A percentile compares a stretch with the other conserved stretches of the same genome.
phyloP scores from a whole-genome alignment of 2,888 invertebrate genomes.

The Psylliodes chrysocephalus region DNA sequence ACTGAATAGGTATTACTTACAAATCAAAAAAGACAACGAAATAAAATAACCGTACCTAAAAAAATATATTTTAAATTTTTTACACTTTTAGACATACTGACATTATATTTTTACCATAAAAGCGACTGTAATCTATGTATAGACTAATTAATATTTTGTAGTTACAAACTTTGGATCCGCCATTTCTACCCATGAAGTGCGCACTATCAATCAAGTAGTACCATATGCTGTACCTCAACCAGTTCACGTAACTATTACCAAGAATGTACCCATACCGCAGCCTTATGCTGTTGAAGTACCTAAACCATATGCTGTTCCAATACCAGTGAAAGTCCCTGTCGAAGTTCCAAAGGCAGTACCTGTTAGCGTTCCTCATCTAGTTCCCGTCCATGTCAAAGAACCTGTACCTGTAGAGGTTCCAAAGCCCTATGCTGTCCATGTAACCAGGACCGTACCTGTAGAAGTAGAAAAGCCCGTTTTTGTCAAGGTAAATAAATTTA shows the following conservation, averaged over 20 bases:
- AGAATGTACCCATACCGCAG: slow-evolving; percentile 19
- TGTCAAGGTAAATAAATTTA: slow-evolving; percentile 27
- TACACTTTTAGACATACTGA: no score
- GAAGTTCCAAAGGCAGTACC: slow-evolving; percentile 17
- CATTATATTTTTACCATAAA: no score
- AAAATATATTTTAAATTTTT: no score
- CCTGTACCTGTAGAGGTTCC: slow-evolving; percentile 26
- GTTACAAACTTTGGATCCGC: not conserved
- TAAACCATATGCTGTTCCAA: slow-evolving; percentile 20
- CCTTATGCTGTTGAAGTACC: slow-evolving; percentile 31
- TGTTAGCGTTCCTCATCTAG: not conserved
- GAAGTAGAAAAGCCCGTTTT: slow-evolving; percentile 46
- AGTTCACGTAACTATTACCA: slow-evolving; percentile 20
- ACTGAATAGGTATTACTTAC: no score
- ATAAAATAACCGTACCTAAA: no score
- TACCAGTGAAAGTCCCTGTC: slow-evolving; percentile 20
- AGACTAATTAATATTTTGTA: no score
- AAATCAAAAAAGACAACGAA: no score
- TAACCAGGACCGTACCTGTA: slow-evolving; percentile 42
- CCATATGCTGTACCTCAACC: slow-evolving; percentile 26
- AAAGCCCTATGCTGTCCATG: slow-evolving; percentile 49
- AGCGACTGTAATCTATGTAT: no score
- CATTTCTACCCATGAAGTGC: slow-evolving; percentile 1
- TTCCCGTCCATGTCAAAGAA: slow-evolving; percentile 18
- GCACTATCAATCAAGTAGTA: slow-evolving; percentile 22